Percentiles rank a stretch among this genome's conserved stretches.
phyloP scores from a whole-genome alignment of 2,797 vertebrate genomes.

The Botia almorhae region DNA sequence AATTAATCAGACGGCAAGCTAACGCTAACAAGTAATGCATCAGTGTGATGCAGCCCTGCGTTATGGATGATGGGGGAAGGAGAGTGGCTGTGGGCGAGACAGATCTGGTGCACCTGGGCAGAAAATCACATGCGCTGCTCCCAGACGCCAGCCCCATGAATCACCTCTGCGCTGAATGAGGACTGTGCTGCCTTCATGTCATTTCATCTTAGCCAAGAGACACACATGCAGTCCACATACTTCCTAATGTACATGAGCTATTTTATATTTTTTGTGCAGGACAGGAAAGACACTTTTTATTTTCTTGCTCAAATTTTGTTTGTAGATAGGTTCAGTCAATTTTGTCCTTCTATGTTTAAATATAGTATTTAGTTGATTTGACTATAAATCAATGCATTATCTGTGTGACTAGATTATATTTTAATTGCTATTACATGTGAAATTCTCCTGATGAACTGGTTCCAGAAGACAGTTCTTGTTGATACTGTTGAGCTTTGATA shows the following conservation, averaged over 20 bases:
- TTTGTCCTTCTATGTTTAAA: too few species aligned
- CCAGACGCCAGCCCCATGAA: slow-evolving; percentile 57
- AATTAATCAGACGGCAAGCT: slow-evolving; percentile 58
- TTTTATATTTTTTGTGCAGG: background rate
- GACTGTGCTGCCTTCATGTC: slow-evolving; percentile 49
- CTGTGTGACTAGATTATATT: background rate
- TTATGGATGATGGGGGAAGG: slow-evolving; percentile 55
- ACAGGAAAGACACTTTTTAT: background rate
- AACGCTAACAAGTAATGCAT: slow-evolving; percentile 61
- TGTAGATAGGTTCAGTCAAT: background rate
- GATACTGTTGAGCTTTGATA: background rate
- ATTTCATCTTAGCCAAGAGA: slow-evolving; percentile 50
- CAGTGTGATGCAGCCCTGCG: slow-evolving; percentile 49
- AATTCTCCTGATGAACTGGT: background rate
- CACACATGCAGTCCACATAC: slow-evolving; percentile 25
- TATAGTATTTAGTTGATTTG: too few species aligned
- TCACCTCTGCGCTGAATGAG: slow-evolving; percentile 59
- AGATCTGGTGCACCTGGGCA: slow-evolving; percentile 63
- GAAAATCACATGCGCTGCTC: slow-evolving; percentile 63
- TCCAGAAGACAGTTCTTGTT: too few species aligned
- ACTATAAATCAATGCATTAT: background rate
- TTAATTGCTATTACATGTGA: background rate
- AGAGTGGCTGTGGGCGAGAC: slow-evolving; percentile 53
- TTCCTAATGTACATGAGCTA: slow-evolving; percentile 7
- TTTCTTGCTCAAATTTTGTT: background rate